phyloP scores from a whole-genome alignment of 1,140 invertebrate genomes.

The Solenopsis invicta region DNA sequence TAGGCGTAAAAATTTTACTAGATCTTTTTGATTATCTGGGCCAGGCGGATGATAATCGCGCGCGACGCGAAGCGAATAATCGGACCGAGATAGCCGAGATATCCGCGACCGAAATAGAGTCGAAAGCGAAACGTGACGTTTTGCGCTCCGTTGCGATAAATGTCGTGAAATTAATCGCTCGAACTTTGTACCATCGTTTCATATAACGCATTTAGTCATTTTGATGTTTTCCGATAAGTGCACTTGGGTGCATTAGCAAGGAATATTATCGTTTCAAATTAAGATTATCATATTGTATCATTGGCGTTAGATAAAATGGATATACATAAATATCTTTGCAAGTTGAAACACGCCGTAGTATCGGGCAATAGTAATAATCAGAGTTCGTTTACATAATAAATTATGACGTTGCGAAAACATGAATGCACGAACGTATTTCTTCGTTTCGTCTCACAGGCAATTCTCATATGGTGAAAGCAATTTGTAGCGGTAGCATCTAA shows the following conservation, averaged over 20 bases:
- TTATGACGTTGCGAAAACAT: conserved; percentile 9
- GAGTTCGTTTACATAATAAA: conserved; percentile 17
- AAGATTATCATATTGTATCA: neutral
- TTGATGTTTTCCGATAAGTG: neutral
- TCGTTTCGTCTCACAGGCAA: neutral
- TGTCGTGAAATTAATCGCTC: conserved; percentile 46
- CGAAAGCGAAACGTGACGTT: conserved; percentile 66
- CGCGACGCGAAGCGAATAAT: conserved; percentile 37
- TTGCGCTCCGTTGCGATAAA: conserved; percentile 41
- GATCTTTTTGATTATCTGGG: conserved; percentile 65
- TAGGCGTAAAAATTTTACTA: conserved; percentile 59
- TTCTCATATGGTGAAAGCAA: conserved; percentile 44
- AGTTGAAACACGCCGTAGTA: neutral
- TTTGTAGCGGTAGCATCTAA: conserved; percentile 9
- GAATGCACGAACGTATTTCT: neutral
- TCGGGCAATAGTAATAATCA: conserved; percentile 12
- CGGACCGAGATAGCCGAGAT: conserved; percentile 54
- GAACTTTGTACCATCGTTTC: conserved; percentile 21
- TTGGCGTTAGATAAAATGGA: neutral
- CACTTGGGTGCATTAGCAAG: neutral
- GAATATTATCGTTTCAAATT: conserved; percentile 11
- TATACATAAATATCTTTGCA: conserved; percentile 15
- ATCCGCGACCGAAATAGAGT: conserved; percentile 59
- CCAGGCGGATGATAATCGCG: conserved; percentile 51
- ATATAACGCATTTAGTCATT: neutral